Evolutionary conservation across 2,888 invertebrate genomes (phyloP), one percentile per base, ranked within the genome.

Genomic region (Ypsolopha sequella): DNA sequence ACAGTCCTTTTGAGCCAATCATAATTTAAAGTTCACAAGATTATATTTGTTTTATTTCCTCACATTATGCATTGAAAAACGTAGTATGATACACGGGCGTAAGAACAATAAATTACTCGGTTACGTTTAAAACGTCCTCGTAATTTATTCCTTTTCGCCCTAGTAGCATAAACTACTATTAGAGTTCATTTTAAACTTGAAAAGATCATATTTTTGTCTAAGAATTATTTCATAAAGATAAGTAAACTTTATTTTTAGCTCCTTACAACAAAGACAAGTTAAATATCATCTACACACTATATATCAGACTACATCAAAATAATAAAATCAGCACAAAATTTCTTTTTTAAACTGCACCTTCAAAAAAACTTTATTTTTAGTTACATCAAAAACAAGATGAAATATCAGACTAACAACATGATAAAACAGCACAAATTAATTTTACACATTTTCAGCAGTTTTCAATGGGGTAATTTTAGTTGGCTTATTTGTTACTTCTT

Each of bases 381-480:
- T n/a, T n/a, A n/a, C n/a, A n/a, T n/a, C 33, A 10, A 44, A 24
- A 4, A 24, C 24, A 44, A 36, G 35, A 34, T 2, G 11, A 34
- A 9, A 13, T 13, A 13, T 8, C 44, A 44, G 9, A 14, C 11
- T 44, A 11, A 44, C 9, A 13, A 8, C 1, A 13, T 13, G 6
- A 14, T 44, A 13, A 44, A 9, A 44, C 2, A 44, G 9, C 9
- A 13, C 3, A 44, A 44, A 44, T 14, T n/a, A 13, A 44, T 13
- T n/a, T 9, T 44, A 44, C n/a, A 44, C 11, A 34, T 13, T 38
- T 10, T 36, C 36, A 14, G 82, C 80, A 46, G 68, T 61, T 62
- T 68, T 80, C 7, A 84, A 56, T 1, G 84, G 82, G 0, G 85
- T 85, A 0, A 80, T 64, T 70, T 73, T 86, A 1, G 84, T 86